Conservation (phyloP, 1,140 invertebrate species). For the Conus ventricosus region DNA sequence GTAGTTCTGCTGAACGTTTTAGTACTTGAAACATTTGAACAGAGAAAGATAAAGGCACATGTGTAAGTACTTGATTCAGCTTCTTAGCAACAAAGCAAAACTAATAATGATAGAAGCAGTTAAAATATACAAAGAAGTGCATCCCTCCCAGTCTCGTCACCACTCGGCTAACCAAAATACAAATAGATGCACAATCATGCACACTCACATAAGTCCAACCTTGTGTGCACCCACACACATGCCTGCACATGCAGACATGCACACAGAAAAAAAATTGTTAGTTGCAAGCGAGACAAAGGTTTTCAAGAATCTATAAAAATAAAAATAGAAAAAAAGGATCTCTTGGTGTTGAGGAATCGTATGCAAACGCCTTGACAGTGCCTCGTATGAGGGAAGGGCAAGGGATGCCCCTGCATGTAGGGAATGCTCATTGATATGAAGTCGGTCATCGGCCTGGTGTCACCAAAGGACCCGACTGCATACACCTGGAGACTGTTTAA, state of each 20-base stretch:
- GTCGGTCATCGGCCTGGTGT: background rate
- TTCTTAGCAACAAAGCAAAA: too few relatives aligned
- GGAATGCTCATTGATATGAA: background rate
- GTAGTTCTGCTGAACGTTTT: too few relatives aligned
- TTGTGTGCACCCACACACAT: background rate
- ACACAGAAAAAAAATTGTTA: background rate
- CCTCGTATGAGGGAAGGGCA: background rate
- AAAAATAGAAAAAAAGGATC: background rate
- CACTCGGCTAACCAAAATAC: background rate
- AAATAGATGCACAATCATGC: background rate
- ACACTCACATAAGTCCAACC: background rate
- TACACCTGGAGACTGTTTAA: too few relatives aligned
- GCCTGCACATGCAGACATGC: background rate
- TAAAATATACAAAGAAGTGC: too few relatives aligned
- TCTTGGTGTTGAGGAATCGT: background rate
- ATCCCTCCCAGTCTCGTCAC: too few relatives aligned
- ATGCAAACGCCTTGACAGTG: background rate
- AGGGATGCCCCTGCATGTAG: background rate
- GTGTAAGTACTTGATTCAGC: too few relatives aligned
- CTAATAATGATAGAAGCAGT: too few relatives aligned
- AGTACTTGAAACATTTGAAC: too few relatives aligned
- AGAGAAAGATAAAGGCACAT: too few relatives aligned
- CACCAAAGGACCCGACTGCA: too few relatives aligned
- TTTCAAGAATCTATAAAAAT: background rate
- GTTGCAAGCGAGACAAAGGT: too few relatives aligned